These are phyloP conservation scores for Patiria pectinifera DNA, from an alignment of 53 echinoderm and acorn worm species.

Conservation along the genomic window DNA sequence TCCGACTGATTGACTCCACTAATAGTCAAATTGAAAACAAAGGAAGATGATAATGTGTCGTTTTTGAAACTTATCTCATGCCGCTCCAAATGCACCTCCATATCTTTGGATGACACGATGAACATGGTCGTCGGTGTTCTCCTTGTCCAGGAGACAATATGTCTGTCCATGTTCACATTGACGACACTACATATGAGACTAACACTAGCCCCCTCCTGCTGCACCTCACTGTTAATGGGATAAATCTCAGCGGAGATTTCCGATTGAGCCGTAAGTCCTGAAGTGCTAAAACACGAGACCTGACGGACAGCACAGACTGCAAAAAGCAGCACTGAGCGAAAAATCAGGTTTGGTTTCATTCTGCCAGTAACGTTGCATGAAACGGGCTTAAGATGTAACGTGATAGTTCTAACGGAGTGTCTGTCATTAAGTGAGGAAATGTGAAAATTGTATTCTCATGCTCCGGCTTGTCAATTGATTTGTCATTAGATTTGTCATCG, in stretches of 20 bases:
- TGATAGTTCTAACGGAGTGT: no score
- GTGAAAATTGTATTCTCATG: no score
- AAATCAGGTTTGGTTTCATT: not conserved
- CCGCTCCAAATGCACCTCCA: not conserved
- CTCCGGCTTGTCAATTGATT: not conserved
- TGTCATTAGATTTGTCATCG: not conserved
- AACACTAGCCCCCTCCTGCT: not conserved
- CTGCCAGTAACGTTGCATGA: not conserved
- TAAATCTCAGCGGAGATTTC: not conserved
- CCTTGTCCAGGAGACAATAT: not conserved
- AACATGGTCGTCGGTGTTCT: not conserved
- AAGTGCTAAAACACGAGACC: not conserved
- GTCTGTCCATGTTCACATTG: not conserved
- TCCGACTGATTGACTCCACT: not conserved
- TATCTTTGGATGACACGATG: conserved; percentile 1
- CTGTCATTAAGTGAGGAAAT: not conserved
- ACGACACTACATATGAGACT: not conserved
- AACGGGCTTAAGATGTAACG: no score
- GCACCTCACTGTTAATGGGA: not conserved
- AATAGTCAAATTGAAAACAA: conserved; percentile 13
- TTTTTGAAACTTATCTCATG: not conserved
- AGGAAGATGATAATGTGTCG: not conserved
- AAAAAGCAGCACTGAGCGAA: not conserved
- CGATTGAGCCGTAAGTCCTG: not conserved
- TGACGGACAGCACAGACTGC: not conserved